Conservation (phyloP, 2,888 invertebrate genomes). For the Trachelus troglodyta region DNA sequence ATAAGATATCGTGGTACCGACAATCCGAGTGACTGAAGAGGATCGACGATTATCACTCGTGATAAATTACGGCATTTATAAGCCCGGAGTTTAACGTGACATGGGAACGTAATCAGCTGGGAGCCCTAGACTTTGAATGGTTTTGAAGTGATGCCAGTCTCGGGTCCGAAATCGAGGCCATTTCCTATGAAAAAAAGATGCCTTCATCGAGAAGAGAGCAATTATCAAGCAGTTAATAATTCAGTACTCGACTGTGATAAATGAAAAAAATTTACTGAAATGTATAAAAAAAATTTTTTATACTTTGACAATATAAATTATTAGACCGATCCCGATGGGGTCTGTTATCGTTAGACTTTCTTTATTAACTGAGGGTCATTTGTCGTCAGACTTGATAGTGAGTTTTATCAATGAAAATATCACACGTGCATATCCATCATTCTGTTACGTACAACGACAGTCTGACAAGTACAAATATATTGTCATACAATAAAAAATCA, state of each 20-base stretch:
- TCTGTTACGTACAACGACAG: too few species aligned
- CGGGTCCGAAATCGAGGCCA: neutral
- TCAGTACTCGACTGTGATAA: neutral
- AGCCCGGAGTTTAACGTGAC: neutral
- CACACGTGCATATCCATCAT: neutral
- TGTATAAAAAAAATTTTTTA: neutral
- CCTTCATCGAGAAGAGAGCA: neutral
- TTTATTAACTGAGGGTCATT: neutral
- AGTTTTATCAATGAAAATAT: neutral
- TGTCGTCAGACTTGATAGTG: neutral
- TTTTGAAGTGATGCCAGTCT: neutral
- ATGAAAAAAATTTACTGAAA: neutral
- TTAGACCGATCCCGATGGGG: neutral
- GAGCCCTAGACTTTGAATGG: neutral
- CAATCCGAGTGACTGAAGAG: neutral
- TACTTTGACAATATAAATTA: neutral
- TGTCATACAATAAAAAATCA: too few species aligned
- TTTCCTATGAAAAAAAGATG: neutral
- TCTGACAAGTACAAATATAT: neutral
- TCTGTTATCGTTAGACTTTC: neutral
- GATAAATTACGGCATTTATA: neutral
- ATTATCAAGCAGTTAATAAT: neutral
- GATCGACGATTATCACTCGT: neutral
- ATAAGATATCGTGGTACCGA: neutral
- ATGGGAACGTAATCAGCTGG: neutral